Percentiles rank a stretch among this genome's conserved stretches.
Evolutionary conservation across 2,797 vertebrate genomes (phyloP).

Genomic region (Pipistrellus pygmaeus): DNA sequence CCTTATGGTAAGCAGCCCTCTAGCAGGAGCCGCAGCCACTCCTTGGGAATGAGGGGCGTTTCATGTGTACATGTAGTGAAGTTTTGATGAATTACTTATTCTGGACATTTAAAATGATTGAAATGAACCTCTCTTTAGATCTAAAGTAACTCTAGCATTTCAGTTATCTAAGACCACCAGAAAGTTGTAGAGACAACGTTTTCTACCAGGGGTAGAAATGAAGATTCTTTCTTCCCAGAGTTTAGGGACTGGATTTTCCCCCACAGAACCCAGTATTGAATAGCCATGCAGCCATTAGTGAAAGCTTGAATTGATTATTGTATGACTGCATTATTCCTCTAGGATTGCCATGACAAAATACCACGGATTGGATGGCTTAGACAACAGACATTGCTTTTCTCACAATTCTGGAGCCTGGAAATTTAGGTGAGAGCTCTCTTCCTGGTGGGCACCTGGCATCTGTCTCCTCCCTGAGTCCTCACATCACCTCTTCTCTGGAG

Average conservation of each 20-base stretch:
- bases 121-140: not conserved
- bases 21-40: not conserved
- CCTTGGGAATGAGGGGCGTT: rapidly evolving
- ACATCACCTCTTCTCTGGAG: not conserved
- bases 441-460: not conserved
- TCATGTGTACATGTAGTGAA: not conserved
- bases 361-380: not conserved
- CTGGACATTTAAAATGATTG: not conserved
- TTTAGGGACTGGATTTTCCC: not conserved
- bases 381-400: not conserved
- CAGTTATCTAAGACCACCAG: not conserved
- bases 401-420: not conserved
- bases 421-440: not conserved
- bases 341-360: not conserved
- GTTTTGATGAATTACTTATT: not conserved
- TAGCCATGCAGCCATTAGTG: not conserved
- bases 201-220: not conserved
- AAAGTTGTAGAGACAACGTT: not conserved
- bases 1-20: rapidly evolving
- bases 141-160: not conserved
- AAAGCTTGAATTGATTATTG: not conserved
- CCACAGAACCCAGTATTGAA: not conserved
- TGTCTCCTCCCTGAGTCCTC: not conserved
- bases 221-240: not conserved
- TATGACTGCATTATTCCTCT: not conserved